Evolutionary conservation across 2,888 invertebrate genomes (phyloP).

Genomic region (Andricus quercusramuli): DNA sequence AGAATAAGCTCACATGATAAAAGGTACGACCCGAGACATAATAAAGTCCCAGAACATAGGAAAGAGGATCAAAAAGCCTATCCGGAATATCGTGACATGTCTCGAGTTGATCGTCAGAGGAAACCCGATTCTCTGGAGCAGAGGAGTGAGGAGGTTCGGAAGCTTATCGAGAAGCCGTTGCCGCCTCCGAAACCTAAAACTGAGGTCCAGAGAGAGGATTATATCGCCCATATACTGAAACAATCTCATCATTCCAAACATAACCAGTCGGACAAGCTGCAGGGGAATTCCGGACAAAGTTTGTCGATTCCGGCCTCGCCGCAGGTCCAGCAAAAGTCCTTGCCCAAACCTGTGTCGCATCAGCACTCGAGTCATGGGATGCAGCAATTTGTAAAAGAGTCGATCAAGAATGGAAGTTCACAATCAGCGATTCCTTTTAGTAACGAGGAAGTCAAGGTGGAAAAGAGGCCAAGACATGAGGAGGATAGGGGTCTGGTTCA

Average conservation of each 20-base stretch:
- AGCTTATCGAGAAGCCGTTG: conserved; percentile 73
- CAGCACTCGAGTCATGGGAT: conserved; percentile 63
- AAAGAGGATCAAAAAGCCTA: conserved; percentile 68
- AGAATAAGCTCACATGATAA: conserved; percentile 62
- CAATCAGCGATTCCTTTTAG: conserved; percentile 57
- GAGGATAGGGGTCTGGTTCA: conserved; percentile 58
- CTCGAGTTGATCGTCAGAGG: conserved; percentile 61
- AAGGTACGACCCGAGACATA: conserved; percentile 69
- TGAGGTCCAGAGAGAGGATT: conserved; percentile 67
- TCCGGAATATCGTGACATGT: conserved; percentile 64
- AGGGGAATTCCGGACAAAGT: conserved; percentile 46
- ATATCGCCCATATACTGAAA: conserved; percentile 68
- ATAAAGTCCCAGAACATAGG: conserved; percentile 59
- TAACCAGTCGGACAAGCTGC: conserved; percentile 57
- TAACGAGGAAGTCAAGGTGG: conserved; percentile 74
- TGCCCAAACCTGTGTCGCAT: conserved; percentile 35
- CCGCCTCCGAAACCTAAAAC: conserved; percentile 67
- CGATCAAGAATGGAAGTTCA: conserved; percentile 59
- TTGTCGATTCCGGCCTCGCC: conserved; percentile 45
- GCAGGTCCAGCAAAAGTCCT: conserved; percentile 51
- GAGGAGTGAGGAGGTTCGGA: conserved; percentile 72
- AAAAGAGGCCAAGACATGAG: conserved; percentile 69
- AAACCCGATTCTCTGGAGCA: conserved; percentile 70
- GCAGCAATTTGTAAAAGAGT: conserved; percentile 62
- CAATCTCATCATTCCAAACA: conserved; percentile 70